Conservation (phyloP, 2,888 invertebrate genomes). For the Beris chalybata region DNA sequence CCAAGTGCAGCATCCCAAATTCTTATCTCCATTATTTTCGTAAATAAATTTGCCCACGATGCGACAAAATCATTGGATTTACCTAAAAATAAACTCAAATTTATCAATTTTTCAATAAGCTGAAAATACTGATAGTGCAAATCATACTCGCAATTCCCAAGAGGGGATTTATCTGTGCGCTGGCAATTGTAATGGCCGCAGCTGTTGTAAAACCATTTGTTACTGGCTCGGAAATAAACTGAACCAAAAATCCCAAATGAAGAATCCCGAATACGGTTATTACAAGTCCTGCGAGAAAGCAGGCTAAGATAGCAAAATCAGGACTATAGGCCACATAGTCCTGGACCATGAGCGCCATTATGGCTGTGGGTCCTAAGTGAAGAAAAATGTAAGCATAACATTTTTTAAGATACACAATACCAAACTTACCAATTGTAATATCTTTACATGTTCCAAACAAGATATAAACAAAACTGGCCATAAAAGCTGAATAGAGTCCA, state of each 20-base stretch:
- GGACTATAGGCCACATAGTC: constrained; percentile 65
- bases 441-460: constrained; percentile 86
- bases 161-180: constrained; percentile 75
- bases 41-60: constrained; percentile 6
- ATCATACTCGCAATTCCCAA: constrained; percentile 65
- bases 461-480: constrained; percentile 91
- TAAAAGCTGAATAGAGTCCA: constrained; percentile 91
- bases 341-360: constrained; percentile 80
- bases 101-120: neutral
- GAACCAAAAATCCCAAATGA: constrained; percentile 77
- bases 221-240: constrained; percentile 84
- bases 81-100: neutral
- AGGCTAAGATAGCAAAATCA: constrained; percentile 71
- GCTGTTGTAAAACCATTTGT: constrained; percentile 84
- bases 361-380: constrained; percentile 81
- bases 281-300: constrained; percentile 73
- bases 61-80: constrained; percentile 14
- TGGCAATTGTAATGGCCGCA: constrained; percentile 81
- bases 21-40: neutral
- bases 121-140: neutral
- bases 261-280: constrained; percentile 72
- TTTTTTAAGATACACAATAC: neutral
- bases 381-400: neutral
- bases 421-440: constrained; percentile 68
- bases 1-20: neutral